Evolutionary conservation across 2,888 invertebrate species (phyloP), one percentile per base, ranked within the genome.

Genomic region (Pammene fasciana): DNA sequence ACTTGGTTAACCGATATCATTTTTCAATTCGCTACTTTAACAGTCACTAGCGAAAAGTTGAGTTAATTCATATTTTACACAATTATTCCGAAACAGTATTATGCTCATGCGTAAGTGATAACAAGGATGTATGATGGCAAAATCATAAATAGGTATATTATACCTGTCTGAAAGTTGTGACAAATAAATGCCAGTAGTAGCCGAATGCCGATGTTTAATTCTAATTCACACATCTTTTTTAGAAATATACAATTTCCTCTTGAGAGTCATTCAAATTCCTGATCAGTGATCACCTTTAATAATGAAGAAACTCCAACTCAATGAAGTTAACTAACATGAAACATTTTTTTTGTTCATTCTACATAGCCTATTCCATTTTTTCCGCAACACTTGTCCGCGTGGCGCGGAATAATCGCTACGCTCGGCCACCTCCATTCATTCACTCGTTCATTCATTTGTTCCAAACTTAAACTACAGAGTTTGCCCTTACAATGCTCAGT

Each of bases 361-460:
- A 75, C 75, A 73, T 73, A 74, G 73, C 72, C 72, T 73, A 72
- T 70, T 72, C 45, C 36, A 54, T 45, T 64, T 65, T 65, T 70
- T 41, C 48, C 59, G 43, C 54, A 54, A 45, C 68, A 45, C 54
- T 64, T 57, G 62, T 43, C 50, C n/a, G 43, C 41, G 6, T 43
- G 43, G 61, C 52, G 59, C 34, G 43, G 57, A 68, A 66, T 71
- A 71, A 72, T 70, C 71, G 62, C 67, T 57, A 72, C 70, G 60
- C 71, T 65, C 52, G 61, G 65, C 56, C 68, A 68, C 64, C 57
- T 55, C 67, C 74, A 71, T 68, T 71, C 74, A 73, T 66, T 70
- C 67, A 57, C 71, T 41, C 55, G 57, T 73, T 65, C 68, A 67
- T 73, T 74, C 72, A 70, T 70, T 75, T 50, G 41, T 67, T 64